phyloP scores from a whole-genome alignment of 2,113 vertebrate species.

The Rattus norvegicus region DNA sequence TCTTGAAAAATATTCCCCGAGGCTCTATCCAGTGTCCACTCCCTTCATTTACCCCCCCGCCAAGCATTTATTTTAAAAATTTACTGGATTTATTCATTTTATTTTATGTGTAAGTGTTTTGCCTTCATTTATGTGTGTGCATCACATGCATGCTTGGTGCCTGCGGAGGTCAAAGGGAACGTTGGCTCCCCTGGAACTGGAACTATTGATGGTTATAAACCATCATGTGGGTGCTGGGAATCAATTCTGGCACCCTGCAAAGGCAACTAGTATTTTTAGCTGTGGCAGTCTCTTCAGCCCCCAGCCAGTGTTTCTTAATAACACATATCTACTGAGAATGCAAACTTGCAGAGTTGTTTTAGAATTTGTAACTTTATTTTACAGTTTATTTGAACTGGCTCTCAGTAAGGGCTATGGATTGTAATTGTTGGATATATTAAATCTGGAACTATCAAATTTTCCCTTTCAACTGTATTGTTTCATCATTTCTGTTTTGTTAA shows the following conservation, averaged over 20 bases:
- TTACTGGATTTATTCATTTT: not conserved
- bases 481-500: not conserved
- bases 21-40: slow-evolving; percentile 69
- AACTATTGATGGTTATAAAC: not conserved
- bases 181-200: not conserved
- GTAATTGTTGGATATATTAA: not conserved
- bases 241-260: not conserved
- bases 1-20: slow-evolving; percentile 39
- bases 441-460: not conserved
- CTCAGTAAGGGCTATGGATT: not conserved
- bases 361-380: slow-evolving; percentile 31
- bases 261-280: no score
- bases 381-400: not conserved
- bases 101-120: not conserved
- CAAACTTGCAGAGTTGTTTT: not conserved
- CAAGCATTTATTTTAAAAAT: not conserved
- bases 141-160: not conserved
- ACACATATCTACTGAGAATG: not conserved
- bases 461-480: not conserved
- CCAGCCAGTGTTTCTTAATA: not conserved
- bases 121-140: not conserved
- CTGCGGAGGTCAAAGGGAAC: not conserved
- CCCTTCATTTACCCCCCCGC: slow-evolving; percentile 57
- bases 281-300: not conserved
- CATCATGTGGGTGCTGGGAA: not conserved